Percentiles rank a stretch among this genome's conserved stretches.
These are phyloP conservation scores for Lochmaea crataegi DNA, from an alignment of 2,888 invertebrate genomes.

Conservation along the genomic window DNA sequence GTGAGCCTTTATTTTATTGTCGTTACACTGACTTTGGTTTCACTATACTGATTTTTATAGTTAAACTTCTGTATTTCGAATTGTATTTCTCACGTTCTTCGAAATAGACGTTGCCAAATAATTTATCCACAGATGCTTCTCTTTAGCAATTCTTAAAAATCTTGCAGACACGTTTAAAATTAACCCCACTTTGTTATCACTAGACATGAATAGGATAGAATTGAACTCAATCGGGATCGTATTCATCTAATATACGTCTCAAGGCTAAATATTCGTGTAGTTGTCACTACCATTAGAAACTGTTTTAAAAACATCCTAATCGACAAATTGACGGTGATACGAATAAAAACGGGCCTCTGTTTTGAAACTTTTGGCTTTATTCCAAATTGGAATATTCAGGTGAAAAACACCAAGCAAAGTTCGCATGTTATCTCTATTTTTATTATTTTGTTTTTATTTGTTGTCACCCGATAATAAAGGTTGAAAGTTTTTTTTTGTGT, in stretches of 20 bases:
- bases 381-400: slow-evolving; percentile 9
- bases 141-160: background rate
- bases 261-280: slow-evolving; percentile 4
- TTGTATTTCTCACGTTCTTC: too few species aligned
- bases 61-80: too few species aligned
- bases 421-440: slow-evolving; percentile 2
- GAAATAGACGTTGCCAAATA: background rate
- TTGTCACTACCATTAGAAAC: slow-evolving; percentile 1
- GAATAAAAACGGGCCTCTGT: slow-evolving; percentile 1
- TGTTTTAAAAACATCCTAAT: background rate
- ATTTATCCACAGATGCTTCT: background rate
- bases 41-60: too few species aligned
- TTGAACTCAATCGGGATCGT: background rate
- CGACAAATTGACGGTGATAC: background rate
- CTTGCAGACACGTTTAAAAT: background rate
- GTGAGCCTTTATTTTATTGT: too few species aligned
- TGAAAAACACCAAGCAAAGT: background rate
- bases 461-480: background rate
- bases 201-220: background rate
- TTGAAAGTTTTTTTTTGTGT: background rate
- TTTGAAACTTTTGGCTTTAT: background rate
- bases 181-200: background rate
- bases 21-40: too few species aligned
- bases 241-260: background rate
- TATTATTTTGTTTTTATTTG: background rate